phyloP scores from a whole-genome alignment of 30 jellyfish, hydroid and myxozoan genomes.

The Cassiopea andromeda region DNA sequence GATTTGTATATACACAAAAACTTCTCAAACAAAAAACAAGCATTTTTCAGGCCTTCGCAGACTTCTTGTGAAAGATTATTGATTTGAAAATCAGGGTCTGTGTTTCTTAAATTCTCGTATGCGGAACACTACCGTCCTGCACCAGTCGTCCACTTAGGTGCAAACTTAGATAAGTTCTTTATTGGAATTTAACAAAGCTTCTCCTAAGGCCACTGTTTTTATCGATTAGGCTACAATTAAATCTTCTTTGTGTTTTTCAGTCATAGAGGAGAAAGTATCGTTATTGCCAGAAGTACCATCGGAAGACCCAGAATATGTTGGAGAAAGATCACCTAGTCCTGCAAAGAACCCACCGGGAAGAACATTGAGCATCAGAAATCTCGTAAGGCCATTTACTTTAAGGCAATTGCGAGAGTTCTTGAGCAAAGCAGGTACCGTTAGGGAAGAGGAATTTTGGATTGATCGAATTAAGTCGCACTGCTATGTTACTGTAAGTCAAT shows the following conservation, averaged over 20 bases:
- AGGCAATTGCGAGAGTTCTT: slow-evolving; percentile 86
- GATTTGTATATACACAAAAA: too few relatives aligned
- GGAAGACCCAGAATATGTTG: slow-evolving; percentile 72
- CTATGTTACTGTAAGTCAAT: slow-evolving; percentile 83
- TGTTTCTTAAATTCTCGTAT: too few relatives aligned
- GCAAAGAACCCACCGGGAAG: slow-evolving; percentile 73
- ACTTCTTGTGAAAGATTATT: too few relatives aligned
- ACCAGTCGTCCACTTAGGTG: too few relatives aligned
- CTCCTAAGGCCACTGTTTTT: too few relatives aligned
- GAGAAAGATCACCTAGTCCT: slow-evolving; percentile 87
- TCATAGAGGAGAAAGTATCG: slow-evolving; percentile 57
- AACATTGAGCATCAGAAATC: slow-evolving; percentile 65
- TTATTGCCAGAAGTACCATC: slow-evolving; percentile 52
- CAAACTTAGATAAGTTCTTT: too few relatives aligned
- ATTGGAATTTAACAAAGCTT: too few relatives aligned
- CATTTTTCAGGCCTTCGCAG: too few relatives aligned
- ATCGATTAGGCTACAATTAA: too few relatives aligned
- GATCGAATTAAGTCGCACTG: slow-evolving; percentile 93
- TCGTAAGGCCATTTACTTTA: slow-evolving; percentile 96
- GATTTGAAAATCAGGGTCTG: too few relatives aligned
- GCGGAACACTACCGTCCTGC: too few relatives aligned
- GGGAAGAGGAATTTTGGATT: slow-evolving; percentile 95
- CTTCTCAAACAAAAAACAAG: too few relatives aligned
- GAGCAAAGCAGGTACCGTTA: slow-evolving; percentile 76
- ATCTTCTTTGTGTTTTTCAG: background rate